These are phyloP conservation scores for Brachyhypopomus occidentalis DNA, from an alignment of 2,113 vertebrate species.

Conservation along the genomic window DNA sequence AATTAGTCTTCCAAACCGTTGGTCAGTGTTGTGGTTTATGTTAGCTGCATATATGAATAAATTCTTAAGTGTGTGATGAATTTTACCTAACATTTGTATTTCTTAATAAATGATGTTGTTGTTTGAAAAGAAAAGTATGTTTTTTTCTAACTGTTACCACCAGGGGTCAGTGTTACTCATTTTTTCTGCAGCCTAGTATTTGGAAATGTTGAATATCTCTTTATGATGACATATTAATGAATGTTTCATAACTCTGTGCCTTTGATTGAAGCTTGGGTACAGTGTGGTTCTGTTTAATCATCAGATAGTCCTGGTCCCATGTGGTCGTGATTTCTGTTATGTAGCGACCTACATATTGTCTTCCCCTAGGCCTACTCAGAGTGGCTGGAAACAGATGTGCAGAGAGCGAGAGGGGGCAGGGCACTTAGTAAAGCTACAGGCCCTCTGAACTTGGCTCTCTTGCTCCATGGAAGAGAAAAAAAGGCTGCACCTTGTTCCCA, in stretches of 20 bases:
- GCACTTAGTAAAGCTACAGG: slow-evolving; percentile 26
- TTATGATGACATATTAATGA: slow-evolving; percentile 13
- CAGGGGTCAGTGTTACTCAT: slow-evolving; percentile 43
- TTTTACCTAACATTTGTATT: background rate
- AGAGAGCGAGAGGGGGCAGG: slow-evolving; percentile 7
- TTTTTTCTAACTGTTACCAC: slow-evolving; percentile 11
- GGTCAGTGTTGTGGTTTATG: background rate
- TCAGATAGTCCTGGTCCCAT: slow-evolving; percentile 30
- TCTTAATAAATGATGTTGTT: background rate
- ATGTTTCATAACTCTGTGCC: slow-evolving; percentile 22
- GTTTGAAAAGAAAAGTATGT: background rate
- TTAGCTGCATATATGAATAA: background rate
- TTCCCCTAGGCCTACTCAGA: slow-evolving; percentile 15
- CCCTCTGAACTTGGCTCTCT: slow-evolving; percentile 34
- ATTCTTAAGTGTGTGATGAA: background rate
- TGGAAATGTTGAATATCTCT: slow-evolving; percentile 22
- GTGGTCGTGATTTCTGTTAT: slow-evolving; percentile 44
- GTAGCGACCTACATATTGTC: slow-evolving; percentile 51
- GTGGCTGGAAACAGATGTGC: slow-evolving; percentile 48
- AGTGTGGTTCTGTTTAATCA: slow-evolving; percentile 21
- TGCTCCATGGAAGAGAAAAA: slow-evolving; percentile 27
- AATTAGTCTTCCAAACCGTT: background rate
- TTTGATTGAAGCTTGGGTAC: slow-evolving; percentile 10
- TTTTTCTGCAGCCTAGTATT: background rate
- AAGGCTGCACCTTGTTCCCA: slow-evolving; percentile 49